These are phyloP conservation scores for Corythoichthys intestinalis DNA, from an alignment of 2,113 vertebrate genomes.

Conservation along the genomic window DNA sequence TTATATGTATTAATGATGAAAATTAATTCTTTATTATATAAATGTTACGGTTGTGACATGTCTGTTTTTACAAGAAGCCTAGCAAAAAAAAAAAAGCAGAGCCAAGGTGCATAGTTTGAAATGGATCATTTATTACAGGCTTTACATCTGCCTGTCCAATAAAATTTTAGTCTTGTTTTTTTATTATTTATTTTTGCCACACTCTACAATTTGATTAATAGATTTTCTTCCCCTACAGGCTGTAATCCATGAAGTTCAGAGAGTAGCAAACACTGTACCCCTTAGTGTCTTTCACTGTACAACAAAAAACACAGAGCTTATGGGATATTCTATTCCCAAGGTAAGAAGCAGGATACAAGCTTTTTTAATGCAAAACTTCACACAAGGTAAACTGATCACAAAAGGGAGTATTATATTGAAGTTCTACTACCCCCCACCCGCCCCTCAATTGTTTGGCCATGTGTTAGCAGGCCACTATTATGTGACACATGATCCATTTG, in stretches of 20 bases:
- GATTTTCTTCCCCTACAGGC: conserved; percentile 40
- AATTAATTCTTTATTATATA: neutral
- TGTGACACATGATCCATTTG: neutral
- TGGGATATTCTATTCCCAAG: conserved; percentile 66
- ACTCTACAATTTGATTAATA: neutral
- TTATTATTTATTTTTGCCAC: neutral
- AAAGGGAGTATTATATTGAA: neutral
- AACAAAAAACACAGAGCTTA: conserved; percentile 56
- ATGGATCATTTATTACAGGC: neutral
- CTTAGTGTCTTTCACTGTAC: conserved; percentile 59
- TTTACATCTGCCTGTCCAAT: neutral
- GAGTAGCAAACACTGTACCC: conserved; percentile 54
- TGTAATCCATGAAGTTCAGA: conserved; percentile 67
- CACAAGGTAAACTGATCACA: neutral
- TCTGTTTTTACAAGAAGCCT: neutral
- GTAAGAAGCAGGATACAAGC: conserved; percentile 26
- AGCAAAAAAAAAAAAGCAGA: neutral
- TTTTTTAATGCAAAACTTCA: neutral
- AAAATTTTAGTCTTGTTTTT: neutral
- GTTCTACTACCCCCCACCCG: neutral
- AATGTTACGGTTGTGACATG: neutral
- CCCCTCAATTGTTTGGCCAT: neutral
- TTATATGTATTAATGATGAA: neutral
- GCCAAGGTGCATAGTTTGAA: neutral
- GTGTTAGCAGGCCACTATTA: neutral